Percentiles rank a stretch among this genome's conserved stretches.
Evolutionary conservation across 2,888 invertebrate species (phyloP).

Genomic region (Euzophera pinguis): DNA sequence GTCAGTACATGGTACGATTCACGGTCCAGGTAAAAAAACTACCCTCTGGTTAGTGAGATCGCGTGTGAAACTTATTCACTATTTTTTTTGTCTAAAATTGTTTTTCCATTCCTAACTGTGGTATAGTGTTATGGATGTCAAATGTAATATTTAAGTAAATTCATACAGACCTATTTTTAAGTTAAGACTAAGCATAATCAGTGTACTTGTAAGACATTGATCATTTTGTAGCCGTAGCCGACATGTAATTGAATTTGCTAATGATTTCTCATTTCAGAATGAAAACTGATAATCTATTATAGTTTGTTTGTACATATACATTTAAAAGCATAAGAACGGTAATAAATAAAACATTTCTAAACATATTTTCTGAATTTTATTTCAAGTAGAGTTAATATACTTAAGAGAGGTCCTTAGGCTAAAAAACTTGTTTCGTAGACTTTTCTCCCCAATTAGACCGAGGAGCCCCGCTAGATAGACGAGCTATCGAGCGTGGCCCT

Average conservation of each 20-base stretch:
- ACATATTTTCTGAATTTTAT: constrained; percentile 45
- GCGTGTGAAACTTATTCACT: constrained; percentile 45
- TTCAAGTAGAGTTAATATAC: too few species aligned
- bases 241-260: constrained; percentile 62
- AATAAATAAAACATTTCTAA: constrained; percentile 77
- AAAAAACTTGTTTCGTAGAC: too few species aligned
- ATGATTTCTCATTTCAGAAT: constrained; percentile 72
- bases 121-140: constrained; percentile 72
- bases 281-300: constrained; percentile 73
- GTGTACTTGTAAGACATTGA: constrained; percentile 63
- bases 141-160: constrained; percentile 63
- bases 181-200: constrained; percentile 74
- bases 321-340: constrained; percentile 74
- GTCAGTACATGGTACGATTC: constrained; percentile 17
- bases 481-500: too few species aligned
- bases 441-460: too few species aligned
- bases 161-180: constrained; percentile 68
- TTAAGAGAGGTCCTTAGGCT: too few species aligned
- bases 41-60: constrained; percentile 38
- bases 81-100: constrained; percentile 53
- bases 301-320: constrained; percentile 80
- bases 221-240: constrained; percentile 50
- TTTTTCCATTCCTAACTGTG: constrained; percentile 76
- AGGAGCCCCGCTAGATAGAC: too few species aligned
- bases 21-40: constrained; percentile 40